phyloP scores from a whole-genome alignment of 2,113 vertebrate species.

The Brachyhypopomus gauderio region DNA sequence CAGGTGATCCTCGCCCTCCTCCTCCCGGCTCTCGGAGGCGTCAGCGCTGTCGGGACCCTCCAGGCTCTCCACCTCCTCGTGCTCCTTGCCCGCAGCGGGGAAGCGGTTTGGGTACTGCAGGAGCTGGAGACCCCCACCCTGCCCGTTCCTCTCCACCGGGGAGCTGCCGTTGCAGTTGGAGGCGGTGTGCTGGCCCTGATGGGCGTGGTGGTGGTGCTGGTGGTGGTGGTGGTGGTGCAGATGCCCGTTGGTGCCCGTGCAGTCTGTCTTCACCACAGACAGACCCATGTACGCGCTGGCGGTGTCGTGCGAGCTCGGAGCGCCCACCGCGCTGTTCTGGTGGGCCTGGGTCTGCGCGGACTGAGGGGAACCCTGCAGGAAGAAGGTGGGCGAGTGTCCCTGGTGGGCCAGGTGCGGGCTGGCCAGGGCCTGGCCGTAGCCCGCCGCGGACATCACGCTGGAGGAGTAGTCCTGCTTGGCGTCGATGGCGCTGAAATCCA shows the following conservation, averaged over 20 bases:
- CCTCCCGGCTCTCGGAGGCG: slow-evolving; percentile 60
- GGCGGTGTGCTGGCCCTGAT: slow-evolving; percentile 73
- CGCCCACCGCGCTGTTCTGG: slow-evolving; percentile 60
- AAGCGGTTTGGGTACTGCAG: slow-evolving; percentile 87
- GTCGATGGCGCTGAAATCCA: slow-evolving; percentile 98
- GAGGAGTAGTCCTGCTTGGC: slow-evolving; percentile 93
- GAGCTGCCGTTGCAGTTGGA: slow-evolving; percentile 76
- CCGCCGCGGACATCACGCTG: slow-evolving; percentile 76
- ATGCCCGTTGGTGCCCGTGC: slow-evolving; percentile 73
- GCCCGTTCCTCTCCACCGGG: slow-evolving; percentile 79
- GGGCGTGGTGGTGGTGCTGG: slow-evolving; percentile 66
- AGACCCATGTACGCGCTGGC: slow-evolving; percentile 65
- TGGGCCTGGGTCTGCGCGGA: slow-evolving; percentile 71
- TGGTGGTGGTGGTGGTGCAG: slow-evolving; percentile 25
- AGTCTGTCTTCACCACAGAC: slow-evolving; percentile 82
- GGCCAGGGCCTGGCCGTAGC: slow-evolving; percentile 83
- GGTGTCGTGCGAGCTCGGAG: slow-evolving; percentile 66
- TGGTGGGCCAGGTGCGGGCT: slow-evolving; percentile 86
- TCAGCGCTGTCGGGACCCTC: slow-evolving; percentile 58
- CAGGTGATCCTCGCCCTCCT: slow-evolving; percentile 81
- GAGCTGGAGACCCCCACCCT: slow-evolving; percentile 81
- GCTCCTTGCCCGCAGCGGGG: slow-evolving; percentile 76
- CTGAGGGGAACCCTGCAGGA: slow-evolving; percentile 88
- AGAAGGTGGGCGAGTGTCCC: slow-evolving; percentile 91
- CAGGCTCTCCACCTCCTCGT: slow-evolving; percentile 63